phyloP scores from a whole-genome alignment of 2,113 vertebrate species.

The Dipodomys spectabilis region DNA sequence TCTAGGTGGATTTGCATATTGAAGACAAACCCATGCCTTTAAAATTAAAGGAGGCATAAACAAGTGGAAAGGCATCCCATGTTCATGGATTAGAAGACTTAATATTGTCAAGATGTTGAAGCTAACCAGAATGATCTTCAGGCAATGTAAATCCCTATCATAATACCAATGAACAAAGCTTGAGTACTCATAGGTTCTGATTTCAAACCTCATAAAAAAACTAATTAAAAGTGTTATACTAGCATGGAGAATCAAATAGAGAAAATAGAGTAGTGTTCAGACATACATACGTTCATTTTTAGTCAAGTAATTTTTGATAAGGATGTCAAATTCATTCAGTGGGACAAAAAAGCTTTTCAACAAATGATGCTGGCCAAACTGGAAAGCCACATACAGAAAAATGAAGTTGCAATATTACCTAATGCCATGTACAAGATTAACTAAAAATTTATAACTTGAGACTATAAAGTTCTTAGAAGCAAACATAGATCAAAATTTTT shows the following conservation, averaged over 20 bases:
- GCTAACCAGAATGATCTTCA: neutral
- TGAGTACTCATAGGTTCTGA: neutral
- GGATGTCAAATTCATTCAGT: neutral
- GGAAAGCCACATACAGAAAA: neutral
- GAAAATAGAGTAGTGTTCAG: neutral
- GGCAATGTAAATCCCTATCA: neutral
- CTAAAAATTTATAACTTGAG: neutral
- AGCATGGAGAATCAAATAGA: neutral
- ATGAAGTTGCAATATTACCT: neutral
- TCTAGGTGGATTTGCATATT: neutral
- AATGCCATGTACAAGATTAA: neutral
- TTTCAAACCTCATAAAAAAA: neutral
- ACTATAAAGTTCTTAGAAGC: neutral
- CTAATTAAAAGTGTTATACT: neutral
- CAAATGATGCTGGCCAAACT: neutral
- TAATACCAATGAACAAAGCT: neutral
- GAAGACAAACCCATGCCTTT: neutral
- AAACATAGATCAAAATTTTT: neutral
- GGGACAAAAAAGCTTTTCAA: neutral
- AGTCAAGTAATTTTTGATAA: neutral
- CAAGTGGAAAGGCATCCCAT: neutral
- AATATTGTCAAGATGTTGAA: neutral
- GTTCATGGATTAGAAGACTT: neutral
- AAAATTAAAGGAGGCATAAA: neutral
- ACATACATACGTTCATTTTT: neutral